Percentiles rank a stretch among this genome's conserved stretches.
Evolutionary conservation across 2,113 vertebrate genomes (phyloP).

Genomic region (Perognathus longimembris): DNA sequence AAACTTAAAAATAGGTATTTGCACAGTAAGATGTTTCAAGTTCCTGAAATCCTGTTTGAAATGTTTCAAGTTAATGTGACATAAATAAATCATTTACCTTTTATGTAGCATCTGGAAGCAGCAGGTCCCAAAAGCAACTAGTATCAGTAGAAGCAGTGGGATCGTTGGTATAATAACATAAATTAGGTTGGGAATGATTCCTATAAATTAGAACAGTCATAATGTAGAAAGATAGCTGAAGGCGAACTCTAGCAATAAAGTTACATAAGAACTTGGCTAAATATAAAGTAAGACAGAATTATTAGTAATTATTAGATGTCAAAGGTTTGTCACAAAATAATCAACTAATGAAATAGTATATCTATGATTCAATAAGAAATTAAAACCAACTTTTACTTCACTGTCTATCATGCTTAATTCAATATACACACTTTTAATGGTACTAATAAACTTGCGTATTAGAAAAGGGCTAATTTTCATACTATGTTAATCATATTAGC

Average conservation of each 20-base stretch:
- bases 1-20: constrained; percentile 27
- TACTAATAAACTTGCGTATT: constrained; percentile 38
- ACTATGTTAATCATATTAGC: constrained; percentile 25
- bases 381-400: not conserved
- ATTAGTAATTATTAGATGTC: constrained; percentile 2
- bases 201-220: constrained; percentile 84
- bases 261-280: not conserved
- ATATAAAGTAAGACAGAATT: not conserved
- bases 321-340: not conserved
- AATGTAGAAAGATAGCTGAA: not conserved
- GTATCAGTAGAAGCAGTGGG: constrained; percentile 95
- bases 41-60: not conserved
- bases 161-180: constrained; percentile 97
- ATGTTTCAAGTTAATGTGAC: not conserved
- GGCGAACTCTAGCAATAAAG: not conserved
- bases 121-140: constrained; percentile 96
- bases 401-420: not conserved
- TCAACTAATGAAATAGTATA: constrained; percentile 14
- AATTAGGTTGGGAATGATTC: constrained; percentile 94
- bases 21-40: not conserved
- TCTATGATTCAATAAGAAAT: constrained; percentile 4
- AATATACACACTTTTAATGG: constrained; percentile 18
- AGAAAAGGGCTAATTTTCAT: not conserved
- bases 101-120: constrained; percentile 96
- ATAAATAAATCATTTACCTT: constrained; percentile 87